Base-by-base conservation (phyloP, 2,113 vertebrate species). In the Ciconia stormi region DNA sequence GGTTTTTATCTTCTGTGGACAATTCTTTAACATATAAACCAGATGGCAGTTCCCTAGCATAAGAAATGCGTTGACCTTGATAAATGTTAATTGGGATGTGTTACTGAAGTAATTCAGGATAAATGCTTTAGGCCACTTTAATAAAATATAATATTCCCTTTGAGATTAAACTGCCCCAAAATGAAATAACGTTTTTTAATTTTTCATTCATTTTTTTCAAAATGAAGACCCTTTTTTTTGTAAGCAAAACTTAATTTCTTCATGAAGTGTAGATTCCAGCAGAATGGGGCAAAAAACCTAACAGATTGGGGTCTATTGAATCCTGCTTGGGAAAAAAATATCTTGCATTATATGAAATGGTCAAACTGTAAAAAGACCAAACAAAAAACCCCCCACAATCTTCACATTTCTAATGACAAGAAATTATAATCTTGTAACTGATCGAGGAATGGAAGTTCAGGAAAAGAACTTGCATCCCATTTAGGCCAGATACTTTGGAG, bases 191-290 rank as follows among this genome's bases (percentile, higher is more conserved):
- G 2, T 73, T 46, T 18, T 55, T 17, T 3, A 11, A 22, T 19
- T 65, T 73, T 73, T 40, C 15, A 29, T 16, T 59, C 8, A 34
- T 1, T 42, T 40, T 40, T 67, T 69, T 50, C 16, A 29, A 40
- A 76, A 58, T 44, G 1, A 73, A 50, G 27, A 62, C 3, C 1
- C 66, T 55, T 65, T 9, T 2, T 5, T 5, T 56, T 13, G 16
- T 76, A 44, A 69, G 5, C 6, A 65, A 69, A 90, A 62, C 4
- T 8, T 23, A 14, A 7, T 67, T 76, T 59, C n/a, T 78, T 42
- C 4, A 62, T 1, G 0, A 71, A 29, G 13, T 7, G 1, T 22
- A 32, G 1, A 11, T 82, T 82, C 52, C 27, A 56, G 21, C 7
- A 82, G 13, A 90, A 71, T 11, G 13, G 7, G 7, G 1, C 2